phyloP scores from a whole-genome alignment of 2,797 vertebrate genomes.

The Sebastes kiyomatsui region DNA sequence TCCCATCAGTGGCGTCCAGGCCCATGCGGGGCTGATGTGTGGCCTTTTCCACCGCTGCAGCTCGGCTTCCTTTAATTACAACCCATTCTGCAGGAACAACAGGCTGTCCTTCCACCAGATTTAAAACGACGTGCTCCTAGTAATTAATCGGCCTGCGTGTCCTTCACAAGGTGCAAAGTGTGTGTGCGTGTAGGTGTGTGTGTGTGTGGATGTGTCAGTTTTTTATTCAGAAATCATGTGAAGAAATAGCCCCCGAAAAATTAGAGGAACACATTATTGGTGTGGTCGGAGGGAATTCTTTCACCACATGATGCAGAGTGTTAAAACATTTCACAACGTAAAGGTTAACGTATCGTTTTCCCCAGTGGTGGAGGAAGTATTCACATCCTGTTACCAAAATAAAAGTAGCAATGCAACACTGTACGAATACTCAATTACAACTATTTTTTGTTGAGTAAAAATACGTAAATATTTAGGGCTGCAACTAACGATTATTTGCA shows the following conservation, averaged over 20 bases:
- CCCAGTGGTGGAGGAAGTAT: background rate
- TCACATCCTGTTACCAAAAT: background rate
- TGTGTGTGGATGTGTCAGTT: conserved; percentile 17
- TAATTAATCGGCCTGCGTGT: conserved; percentile 80
- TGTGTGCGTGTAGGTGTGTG: conserved; percentile 8
- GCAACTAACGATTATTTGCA: too few species aligned
- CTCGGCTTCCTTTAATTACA: conserved; percentile 82
- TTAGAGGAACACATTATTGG: conserved; percentile 8
- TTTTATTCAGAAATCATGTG: conserved; percentile 33
- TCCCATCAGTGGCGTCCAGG: conserved; percentile 74
- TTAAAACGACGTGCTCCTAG: conserved; percentile 76
- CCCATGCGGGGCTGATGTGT: conserved; percentile 69
- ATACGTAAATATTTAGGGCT: background rate
- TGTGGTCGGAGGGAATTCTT: conserved; percentile 8
- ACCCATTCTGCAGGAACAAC: conserved; percentile 82
- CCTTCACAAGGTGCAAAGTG: conserved; percentile 71
- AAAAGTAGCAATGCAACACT: background rate
- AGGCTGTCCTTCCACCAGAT: conserved; percentile 81
- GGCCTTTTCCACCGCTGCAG: conserved; percentile 74
- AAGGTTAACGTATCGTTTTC: background rate
- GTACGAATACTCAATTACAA: background rate
- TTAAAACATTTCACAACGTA: background rate
- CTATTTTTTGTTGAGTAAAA: background rate
- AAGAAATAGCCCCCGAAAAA: conserved; percentile 17
- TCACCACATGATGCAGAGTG: background rate